Conservation (phyloP, 1,140 invertebrate genomes). For the Microplitis demolitor region DNA sequence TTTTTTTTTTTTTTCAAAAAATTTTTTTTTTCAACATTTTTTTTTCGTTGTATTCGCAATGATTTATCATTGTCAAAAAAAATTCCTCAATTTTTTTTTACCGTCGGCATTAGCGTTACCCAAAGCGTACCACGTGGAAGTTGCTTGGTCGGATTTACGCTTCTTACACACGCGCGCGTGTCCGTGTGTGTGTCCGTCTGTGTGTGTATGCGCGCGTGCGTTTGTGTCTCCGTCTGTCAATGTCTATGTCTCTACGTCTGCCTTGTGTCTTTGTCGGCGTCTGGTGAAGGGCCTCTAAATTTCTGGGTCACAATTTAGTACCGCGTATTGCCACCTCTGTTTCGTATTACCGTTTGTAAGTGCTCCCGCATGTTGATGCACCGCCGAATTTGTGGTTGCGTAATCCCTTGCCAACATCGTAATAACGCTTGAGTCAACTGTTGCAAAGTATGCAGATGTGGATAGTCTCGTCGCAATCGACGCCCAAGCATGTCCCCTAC, state of each 20-base stretch:
- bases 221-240: background rate
- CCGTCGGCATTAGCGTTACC: too few species aligned
- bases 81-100: too few species aligned
- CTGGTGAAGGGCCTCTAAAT: background rate
- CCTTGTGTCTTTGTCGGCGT: too few species aligned
- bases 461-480: too few species aligned
- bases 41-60: too few species aligned
- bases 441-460: background rate
- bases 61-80: too few species aligned
- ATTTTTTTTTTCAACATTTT: too few species aligned
- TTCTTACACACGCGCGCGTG: too few species aligned
- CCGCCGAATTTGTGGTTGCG: background rate
- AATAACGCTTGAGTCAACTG: background rate
- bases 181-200: background rate
- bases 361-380: slow-evolving; percentile 14
- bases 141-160: too few species aligned
- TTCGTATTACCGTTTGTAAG: background rate
- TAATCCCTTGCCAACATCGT: background rate
- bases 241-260: background rate
- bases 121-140: too few species aligned
- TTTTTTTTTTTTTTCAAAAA: too few species aligned
- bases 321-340: slow-evolving; percentile 1
- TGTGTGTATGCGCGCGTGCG: background rate
- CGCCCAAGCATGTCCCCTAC: too few species aligned
- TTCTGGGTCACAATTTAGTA: background rate